Conservation (phyloP, 2,797 vertebrate genomes). For the Bovichtus diacanthus region DNA sequence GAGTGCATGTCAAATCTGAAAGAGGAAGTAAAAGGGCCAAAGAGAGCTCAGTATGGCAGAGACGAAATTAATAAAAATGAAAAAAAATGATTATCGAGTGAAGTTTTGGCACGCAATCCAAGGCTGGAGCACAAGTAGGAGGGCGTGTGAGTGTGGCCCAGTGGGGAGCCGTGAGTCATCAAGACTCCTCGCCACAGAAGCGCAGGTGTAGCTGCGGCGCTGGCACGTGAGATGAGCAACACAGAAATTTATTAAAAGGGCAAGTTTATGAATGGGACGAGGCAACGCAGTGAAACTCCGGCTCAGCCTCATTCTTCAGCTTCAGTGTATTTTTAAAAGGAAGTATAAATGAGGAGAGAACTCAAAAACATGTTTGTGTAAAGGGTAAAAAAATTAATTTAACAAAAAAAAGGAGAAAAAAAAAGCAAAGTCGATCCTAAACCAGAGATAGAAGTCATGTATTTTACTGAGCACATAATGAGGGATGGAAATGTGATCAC, state of each 20-base stretch:
- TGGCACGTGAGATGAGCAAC: slow-evolving; percentile 7
- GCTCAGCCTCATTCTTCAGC: slow-evolving; percentile 1
- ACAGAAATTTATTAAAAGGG: slow-evolving; percentile 3
- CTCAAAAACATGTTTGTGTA: background rate
- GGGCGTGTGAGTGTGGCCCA: slow-evolving; percentile 25
- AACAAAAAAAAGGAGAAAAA: background rate
- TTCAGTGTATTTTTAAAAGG: background rate
- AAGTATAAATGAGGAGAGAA: slow-evolving; percentile 9
- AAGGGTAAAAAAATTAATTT: background rate
- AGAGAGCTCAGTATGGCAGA: slow-evolving; percentile 6
- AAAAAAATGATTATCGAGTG: slow-evolving; percentile 4
- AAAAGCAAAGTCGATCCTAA: background rate
- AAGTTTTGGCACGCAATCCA: slow-evolving; percentile 17
- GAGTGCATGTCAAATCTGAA: slow-evolving; percentile 28
- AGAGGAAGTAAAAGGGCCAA: background rate
- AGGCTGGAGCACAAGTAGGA: slow-evolving; percentile 29
- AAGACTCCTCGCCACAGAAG: background rate
- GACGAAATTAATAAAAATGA: slow-evolving; percentile 7
- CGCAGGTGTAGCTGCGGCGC: slow-evolving; percentile 7
- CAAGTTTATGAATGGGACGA: slow-evolving; percentile 18
- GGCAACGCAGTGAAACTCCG: background rate
- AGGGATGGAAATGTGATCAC: slow-evolving; percentile 23
- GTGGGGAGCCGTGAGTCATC: slow-evolving; percentile 38
- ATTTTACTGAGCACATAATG: background rate
- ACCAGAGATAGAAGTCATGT: background rate